Percentiles rank a stretch among this genome's conserved stretches.
These are phyloP conservation scores for Octomys mimax DNA, from an alignment of 2,797 vertebrate genomes.

Conservation along the genomic window DNA sequence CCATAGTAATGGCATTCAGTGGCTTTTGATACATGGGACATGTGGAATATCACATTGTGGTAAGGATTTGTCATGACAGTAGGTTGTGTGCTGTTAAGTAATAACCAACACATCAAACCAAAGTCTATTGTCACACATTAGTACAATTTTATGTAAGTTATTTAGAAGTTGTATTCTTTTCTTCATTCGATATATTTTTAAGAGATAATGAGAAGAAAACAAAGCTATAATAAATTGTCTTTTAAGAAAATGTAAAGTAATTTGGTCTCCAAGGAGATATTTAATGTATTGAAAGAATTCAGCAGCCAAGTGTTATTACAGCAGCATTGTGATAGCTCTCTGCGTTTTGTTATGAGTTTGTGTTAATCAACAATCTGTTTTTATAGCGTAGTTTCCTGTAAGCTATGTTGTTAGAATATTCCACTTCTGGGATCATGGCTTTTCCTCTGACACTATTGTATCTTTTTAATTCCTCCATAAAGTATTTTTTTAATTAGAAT, in stretches of 20 bases:
- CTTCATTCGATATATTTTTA: slow-evolving; percentile 83
- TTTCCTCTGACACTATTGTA: slow-evolving; percentile 82
- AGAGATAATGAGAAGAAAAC: slow-evolving; percentile 84
- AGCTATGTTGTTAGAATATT: slow-evolving; percentile 83
- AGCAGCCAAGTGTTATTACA: slow-evolving; percentile 82
- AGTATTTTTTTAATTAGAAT: slow-evolving; percentile 86
- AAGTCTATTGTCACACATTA: slow-evolving; percentile 72
- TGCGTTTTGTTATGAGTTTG: slow-evolving; percentile 83
- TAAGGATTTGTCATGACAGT: slow-evolving; percentile 60
- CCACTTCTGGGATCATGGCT: slow-evolving; percentile 81
- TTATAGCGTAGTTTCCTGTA: slow-evolving; percentile 83
- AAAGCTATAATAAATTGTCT: slow-evolving; percentile 85
- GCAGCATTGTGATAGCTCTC: slow-evolving; percentile 75
- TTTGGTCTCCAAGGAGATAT: slow-evolving; percentile 85
- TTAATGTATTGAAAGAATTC: slow-evolving; percentile 84
- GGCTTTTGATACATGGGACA: slow-evolving; percentile 74
- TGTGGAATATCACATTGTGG: background rate
- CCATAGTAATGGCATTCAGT: slow-evolving; percentile 63
- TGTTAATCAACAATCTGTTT: slow-evolving; percentile 86
- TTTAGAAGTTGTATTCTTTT: slow-evolving; percentile 82
- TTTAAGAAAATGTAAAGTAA: slow-evolving; percentile 86
- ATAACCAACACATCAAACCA: slow-evolving; percentile 70
- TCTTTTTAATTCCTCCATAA: slow-evolving; percentile 85
- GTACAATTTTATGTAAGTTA: slow-evolving; percentile 78
- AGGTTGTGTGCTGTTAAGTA: slow-evolving; percentile 71